Evolutionary conservation across 2,113 vertebrate genomes (phyloP), one percentile per base, ranked within the genome.

Genomic region (Chlorocebus sabaeus): DNA sequence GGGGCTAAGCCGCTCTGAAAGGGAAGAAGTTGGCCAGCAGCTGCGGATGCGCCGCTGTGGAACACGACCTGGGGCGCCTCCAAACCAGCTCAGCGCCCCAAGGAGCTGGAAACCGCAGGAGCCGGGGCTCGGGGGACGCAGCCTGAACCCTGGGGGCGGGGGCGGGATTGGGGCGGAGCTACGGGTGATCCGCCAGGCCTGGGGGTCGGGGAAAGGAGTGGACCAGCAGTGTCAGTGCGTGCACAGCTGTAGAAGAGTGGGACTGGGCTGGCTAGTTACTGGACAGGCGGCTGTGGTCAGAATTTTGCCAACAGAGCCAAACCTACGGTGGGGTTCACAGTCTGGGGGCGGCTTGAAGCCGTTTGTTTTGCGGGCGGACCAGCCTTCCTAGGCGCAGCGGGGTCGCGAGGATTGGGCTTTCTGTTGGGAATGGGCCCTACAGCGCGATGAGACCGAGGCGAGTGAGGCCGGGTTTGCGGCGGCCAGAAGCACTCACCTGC

Each of bases 401-500:
- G 61, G 48, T 52, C 8, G 0, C 8, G 0, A 61, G 32, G 25
- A 50, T 43, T 55, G 20, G 18, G 61, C 59, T 40, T 38, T 55
- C 35, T 0, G 20, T 8, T 12, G 11, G n/a, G 59, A 40, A 40
- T 9, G n/a, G 61, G 45, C 38, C 72, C 70, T 43, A 40, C 7
- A 17, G 48, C 3, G 27, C 8, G 3, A 40, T 7, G 12, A 14
- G 9, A 25, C 32, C 3, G 14, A 27, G 14, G 30, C 10, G 8
- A 61, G 55, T 14, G 52, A 61, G 67, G 52, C 40, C 32, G 17
- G 25, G 32, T 50, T 35, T 18, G 30, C 20, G 2, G 3, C 52
- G 3, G 11, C 32, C 27, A 18, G 40, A 16, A 0, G 84, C 16
- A 32, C 98, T 98, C 98, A 99, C 99, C 99, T 2, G 99, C 99